Evolutionary conservation across 1,140 invertebrate genomes (phyloP).

Genomic region (Drosophila parabipectinata): DNA sequence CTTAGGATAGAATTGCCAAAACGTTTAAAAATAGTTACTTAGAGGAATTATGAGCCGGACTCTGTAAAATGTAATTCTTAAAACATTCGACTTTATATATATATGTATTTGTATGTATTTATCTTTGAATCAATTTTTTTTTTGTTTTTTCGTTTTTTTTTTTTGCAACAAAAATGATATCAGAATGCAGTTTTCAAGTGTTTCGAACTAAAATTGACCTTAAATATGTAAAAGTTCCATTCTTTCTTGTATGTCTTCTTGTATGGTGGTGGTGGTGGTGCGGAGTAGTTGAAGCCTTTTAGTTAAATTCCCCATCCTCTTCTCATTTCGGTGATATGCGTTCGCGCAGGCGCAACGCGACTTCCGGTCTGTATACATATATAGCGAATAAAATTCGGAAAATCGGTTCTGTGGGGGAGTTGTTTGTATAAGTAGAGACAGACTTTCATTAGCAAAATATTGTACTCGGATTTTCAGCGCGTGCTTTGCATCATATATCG

Average conservation of each 20-base stretch:
- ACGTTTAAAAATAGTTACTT: constrained; percentile 19
- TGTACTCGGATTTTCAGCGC: constrained; percentile 74
- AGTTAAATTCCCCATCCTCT: constrained; percentile 8
- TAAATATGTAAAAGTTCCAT: constrained; percentile 42
- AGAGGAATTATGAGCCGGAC: constrained; percentile 35
- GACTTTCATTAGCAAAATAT: constrained; percentile 69
- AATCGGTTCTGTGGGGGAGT: constrained; percentile 1
- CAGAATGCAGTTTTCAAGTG: constrained; percentile 15
- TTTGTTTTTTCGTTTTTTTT: constrained; percentile 1
- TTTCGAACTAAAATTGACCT: constrained; percentile 42
- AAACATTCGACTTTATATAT: constrained; percentile 13
- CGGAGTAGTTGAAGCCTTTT: constrained; percentile 64
- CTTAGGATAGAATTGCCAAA: constrained; percentile 45
- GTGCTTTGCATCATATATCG: constrained; percentile 51
- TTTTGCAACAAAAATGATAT: constrained; percentile 35
- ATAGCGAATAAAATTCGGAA: background rate
- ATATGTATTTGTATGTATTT: background rate
- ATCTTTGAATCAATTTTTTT: background rate
- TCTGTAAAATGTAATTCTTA: constrained; percentile 42
- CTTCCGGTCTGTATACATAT: constrained; percentile 28
- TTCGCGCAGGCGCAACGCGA: constrained; percentile 61
- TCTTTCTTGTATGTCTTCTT: constrained; percentile 7
- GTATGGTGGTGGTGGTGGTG: constrained; percentile 32
- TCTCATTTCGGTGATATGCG: constrained; percentile 55
- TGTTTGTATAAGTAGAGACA: constrained; percentile 59